Conservation (phyloP, 2,888 invertebrate genomes). For the Sinelater perroti region DNA sequence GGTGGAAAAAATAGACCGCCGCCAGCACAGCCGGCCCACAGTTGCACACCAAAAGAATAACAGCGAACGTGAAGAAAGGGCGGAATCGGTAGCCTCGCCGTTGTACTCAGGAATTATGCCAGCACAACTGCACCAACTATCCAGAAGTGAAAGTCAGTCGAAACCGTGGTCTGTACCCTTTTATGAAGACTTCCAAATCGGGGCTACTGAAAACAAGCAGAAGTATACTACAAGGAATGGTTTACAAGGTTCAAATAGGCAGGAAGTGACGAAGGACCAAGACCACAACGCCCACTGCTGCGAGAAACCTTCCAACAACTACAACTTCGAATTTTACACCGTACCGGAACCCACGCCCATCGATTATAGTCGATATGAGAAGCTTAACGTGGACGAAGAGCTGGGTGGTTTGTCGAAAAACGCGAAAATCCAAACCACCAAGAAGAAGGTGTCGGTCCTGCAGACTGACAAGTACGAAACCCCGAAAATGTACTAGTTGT, state of each 20-base stretch:
- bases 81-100: constrained; percentile 41
- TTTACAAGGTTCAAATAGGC: neutral
- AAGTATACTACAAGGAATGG: constrained; percentile 1
- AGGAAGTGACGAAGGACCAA: neutral
- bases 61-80: neutral
- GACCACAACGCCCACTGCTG: constrained; percentile 12
- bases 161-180: constrained; percentile 51
- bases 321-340: constrained; percentile 22
- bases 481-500: constrained; percentile 4
- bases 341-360: constrained; percentile 19
- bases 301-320: neutral
- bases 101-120: constrained; percentile 51
- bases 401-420: constrained; percentile 18
- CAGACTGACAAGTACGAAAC: constrained; percentile 22
- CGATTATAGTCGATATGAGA: constrained; percentile 13
- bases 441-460: constrained; percentile 14
- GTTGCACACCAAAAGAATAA: no score
- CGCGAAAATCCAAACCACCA: constrained; percentile 25
- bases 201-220: constrained; percentile 48
- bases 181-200: constrained; percentile 50
- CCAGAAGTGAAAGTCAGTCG: constrained; percentile 49
- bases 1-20: no score
- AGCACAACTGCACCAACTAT: constrained; percentile 48
- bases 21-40: no score
- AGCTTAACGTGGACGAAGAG: constrained; percentile 8